phyloP scores from a whole-genome alignment of 2,888 invertebrate species.

The Phortica magna region DNA sequence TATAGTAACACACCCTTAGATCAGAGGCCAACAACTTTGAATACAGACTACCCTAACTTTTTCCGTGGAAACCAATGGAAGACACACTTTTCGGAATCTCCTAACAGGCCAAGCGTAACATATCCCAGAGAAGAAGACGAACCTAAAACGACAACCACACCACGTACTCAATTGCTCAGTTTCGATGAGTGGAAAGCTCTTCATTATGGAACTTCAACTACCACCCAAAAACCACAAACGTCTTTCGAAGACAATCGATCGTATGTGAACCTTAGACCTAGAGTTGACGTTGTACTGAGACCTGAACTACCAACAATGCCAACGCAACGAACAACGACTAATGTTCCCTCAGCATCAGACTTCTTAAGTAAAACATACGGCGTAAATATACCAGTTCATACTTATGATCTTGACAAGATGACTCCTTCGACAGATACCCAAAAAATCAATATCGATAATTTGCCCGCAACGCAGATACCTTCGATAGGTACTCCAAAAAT shows the following conservation, averaged over 20 bases:
- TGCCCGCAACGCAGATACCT: slow-evolving; percentile 46
- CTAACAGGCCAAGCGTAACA: not conserved
- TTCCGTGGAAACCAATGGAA: not conserved
- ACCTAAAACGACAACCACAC: slow-evolving; percentile 7
- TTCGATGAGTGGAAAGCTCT: not conserved
- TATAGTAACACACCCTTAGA: slow-evolving; percentile 33
- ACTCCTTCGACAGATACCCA: not conserved
- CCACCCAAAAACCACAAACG: not conserved
- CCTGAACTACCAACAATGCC: slow-evolving; percentile 19
- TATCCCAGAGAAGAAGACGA: not conserved
- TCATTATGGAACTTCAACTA: not conserved
- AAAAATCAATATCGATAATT: slow-evolving; percentile 48
- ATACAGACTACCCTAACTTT: not conserved
- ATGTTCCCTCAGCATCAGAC: slow-evolving; percentile 49
- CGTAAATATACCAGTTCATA: not conserved
- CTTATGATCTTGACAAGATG: slow-evolving; percentile 13
- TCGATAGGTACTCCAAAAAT: slow-evolving; percentile 12
- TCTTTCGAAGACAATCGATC: not conserved
- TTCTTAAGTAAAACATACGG: slow-evolving; percentile 48
- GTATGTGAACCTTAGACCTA: not conserved
- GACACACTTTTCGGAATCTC: not conserved
- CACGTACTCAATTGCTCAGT: not conserved
- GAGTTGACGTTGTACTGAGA: not conserved
- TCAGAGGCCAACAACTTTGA: slow-evolving; percentile 44
- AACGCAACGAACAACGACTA: slow-evolving; percentile 35